Conservation (phyloP, 2,888 invertebrate species). For the Phytoseiulus persimilis region DNA sequence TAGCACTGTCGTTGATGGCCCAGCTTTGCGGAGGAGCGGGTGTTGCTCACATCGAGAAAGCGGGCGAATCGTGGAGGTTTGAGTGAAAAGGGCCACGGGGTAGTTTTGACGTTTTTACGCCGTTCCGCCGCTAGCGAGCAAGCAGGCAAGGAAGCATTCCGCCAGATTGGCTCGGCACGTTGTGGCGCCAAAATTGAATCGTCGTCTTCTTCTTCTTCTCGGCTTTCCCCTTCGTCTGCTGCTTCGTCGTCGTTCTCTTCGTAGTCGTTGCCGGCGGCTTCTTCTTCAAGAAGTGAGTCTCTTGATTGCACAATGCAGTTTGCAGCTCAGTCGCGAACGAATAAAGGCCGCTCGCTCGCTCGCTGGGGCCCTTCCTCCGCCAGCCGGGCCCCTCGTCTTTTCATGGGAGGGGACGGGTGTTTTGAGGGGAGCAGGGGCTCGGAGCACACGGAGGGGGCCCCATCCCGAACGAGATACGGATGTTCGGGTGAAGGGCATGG, state of each 20-base stretch:
- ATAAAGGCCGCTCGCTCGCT: neutral
- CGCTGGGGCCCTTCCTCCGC: too few relatives aligned
- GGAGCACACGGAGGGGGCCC: neutral
- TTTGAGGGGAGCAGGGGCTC: too few relatives aligned
- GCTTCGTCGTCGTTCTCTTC: neutral
- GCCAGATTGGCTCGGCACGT: slow-evolving; percentile 12
- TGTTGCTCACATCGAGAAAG: neutral
- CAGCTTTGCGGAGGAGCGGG: neutral
- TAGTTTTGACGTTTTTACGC: slow-evolving; percentile 5
- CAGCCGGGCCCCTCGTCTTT: neutral
- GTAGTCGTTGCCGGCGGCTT: slow-evolving; percentile 8
- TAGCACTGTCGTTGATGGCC: neutral
- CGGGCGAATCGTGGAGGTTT: neutral
- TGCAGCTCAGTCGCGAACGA: neutral
- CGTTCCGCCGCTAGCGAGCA: slow-evolving; percentile 7
- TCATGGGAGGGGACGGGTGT: neutral
- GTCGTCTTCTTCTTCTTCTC: neutral
- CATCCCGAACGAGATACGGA: neutral
- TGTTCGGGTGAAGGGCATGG: neutral
- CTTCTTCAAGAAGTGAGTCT: neutral
- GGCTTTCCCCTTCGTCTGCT: neutral
- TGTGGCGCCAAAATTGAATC: slow-evolving; percentile 34
- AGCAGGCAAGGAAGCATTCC: slow-evolving; percentile 15
- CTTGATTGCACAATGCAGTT: slow-evolving; percentile 38
- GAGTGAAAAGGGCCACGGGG: slow-evolving; percentile 5